These are phyloP conservation scores for Kryptolebias marmoratus DNA, from an alignment of 2,113 vertebrate species.

Conservation along the genomic window DNA sequence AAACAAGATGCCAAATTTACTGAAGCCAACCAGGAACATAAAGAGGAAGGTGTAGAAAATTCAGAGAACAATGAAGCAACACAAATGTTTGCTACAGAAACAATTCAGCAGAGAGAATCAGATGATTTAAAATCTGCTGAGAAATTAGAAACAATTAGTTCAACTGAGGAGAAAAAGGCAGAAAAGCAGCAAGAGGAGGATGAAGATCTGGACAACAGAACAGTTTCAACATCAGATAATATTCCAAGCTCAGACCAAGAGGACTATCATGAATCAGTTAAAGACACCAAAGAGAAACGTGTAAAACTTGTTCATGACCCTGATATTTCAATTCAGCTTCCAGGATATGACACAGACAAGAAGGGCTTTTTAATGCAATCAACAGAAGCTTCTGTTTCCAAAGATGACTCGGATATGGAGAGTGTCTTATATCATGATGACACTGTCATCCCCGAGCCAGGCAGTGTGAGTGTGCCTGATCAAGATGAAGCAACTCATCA, in stretches of 20 bases:
- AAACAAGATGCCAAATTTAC: slow-evolving; percentile 1
- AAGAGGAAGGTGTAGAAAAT: slow-evolving; percentile 9
- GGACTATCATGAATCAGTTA: not conserved
- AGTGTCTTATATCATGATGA: slow-evolving; percentile 22
- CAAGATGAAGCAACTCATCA: slow-evolving; percentile 3
- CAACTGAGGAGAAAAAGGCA: not conserved
- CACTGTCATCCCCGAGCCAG: not conserved
- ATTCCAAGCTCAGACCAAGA: slow-evolving; percentile 7
- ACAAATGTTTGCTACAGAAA: not conserved
- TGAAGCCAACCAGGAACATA: not conserved
- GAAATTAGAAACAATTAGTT: slow-evolving; percentile 1
- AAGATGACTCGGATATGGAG: slow-evolving; percentile 18
- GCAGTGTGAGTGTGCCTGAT: not conserved
- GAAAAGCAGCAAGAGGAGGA: not conserved
- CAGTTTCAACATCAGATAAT: slow-evolving; percentile 1
- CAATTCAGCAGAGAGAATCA: not conserved
- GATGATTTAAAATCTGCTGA: not conserved
- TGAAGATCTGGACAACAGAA: not conserved
- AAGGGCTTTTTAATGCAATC: slow-evolving; percentile 20
- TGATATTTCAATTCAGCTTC: not conserved
- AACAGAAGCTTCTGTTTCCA: slow-evolving; percentile 14
- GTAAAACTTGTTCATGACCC: not conserved
- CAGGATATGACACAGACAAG: slow-evolving; percentile 28
- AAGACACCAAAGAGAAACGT: slow-evolving; percentile 14
- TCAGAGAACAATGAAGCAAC: not conserved